A percentile compares a stretch with the other conserved stretches of the same genome.
Evolutionary conservation across 2,113 vertebrate genomes (phyloP).

Genomic region (Aspiorhynchus laticeps): DNA sequence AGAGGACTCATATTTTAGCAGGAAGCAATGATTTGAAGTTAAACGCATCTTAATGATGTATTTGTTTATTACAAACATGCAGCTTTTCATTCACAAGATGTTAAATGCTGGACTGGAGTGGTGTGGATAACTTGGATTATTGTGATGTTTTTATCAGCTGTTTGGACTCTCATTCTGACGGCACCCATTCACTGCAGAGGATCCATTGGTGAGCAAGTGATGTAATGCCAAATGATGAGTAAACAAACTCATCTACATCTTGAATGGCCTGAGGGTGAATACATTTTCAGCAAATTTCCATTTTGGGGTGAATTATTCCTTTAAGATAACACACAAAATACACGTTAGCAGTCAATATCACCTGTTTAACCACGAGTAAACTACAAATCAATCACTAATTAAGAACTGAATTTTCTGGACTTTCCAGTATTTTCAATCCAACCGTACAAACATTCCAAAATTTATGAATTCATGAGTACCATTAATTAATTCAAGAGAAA

Average conservation of each 20-base stretch:
- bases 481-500: not conserved
- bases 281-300: not conserved
- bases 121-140: not conserved
- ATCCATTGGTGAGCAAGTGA: not conserved
- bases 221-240: not conserved
- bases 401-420: not conserved
- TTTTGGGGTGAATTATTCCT: not conserved
- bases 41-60: not conserved
- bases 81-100: not conserved
- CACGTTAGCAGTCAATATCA: not conserved
- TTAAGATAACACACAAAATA: not conserved
- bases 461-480: not conserved
- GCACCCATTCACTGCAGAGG: not conserved
- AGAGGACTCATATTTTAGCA: not conserved
- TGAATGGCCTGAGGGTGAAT: not conserved
- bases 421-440: not conserved
- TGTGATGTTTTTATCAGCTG: not conserved
- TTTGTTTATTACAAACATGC: not conserved
- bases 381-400: not conserved
- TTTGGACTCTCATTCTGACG: not conserved
- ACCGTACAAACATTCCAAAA: not conserved
- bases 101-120: not conserved
- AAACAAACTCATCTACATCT: not conserved
- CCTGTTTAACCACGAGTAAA: not conserved
- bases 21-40: too few relatives aligned